These are phyloP conservation scores for Cochlearius cochlearius DNA, from an alignment of 2,113 vertebrate species.

Conservation along the genomic window DNA sequence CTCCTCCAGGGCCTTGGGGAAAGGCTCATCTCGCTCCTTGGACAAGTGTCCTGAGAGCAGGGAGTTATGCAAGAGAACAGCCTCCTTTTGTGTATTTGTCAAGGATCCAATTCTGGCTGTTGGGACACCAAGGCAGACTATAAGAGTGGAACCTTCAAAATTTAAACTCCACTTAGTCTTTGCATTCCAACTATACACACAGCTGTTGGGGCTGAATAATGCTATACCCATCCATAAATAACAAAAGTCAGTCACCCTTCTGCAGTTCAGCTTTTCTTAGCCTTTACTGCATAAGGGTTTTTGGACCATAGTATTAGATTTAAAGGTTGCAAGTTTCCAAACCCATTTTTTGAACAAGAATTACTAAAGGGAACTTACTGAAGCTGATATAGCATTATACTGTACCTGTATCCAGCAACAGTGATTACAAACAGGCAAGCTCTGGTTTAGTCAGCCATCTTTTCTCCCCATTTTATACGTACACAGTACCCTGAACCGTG, in stretches of 20 bases:
- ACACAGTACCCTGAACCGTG: neutral
- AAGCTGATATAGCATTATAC: neutral
- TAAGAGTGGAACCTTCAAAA: neutral
- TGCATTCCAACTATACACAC: neutral
- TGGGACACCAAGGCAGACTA: neutral
- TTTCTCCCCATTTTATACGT: neutral
- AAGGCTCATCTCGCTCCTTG: neutral
- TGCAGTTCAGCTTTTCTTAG: neutral
- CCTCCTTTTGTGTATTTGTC: neutral
- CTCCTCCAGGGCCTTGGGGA: neutral
- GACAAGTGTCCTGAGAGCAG: neutral
- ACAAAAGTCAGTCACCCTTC: neutral
- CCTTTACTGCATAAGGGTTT: neutral
- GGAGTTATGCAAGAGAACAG: neutral
- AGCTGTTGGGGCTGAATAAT: neutral
- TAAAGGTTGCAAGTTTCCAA: neutral
- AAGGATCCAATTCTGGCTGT: neutral
- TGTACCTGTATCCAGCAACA: neutral
- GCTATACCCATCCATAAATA: neutral
- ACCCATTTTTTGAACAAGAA: neutral
- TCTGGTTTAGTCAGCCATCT: neutral
- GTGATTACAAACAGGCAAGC: neutral
- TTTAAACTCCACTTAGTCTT: neutral
- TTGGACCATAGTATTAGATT: neutral
- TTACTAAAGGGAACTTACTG: neutral